phyloP scores from a whole-genome alignment of 1,140 invertebrate genomes.

The Pachyrhynchus sulphureomaculatus region DNA sequence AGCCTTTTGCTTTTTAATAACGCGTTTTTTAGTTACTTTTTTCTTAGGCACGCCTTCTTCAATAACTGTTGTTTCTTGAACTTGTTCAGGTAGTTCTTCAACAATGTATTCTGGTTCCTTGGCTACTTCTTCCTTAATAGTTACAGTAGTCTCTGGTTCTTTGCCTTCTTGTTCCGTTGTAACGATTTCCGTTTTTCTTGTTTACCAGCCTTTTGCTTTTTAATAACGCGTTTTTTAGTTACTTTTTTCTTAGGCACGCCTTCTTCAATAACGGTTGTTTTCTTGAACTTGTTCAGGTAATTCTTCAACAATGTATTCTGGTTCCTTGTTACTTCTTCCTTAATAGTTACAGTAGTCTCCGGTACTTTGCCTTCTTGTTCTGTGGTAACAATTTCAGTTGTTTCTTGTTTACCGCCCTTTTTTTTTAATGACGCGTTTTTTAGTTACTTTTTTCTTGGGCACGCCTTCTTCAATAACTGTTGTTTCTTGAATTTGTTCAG shows the following conservation, averaged over 20 bases:
- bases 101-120: slow-evolving; percentile 16
- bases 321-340: no score
- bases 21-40: slow-evolving; percentile 41
- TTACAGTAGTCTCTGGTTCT: slow-evolving; percentile 35
- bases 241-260: slow-evolving; percentile 35
- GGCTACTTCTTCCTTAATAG: slow-evolving; percentile 39
- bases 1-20: slow-evolving; percentile 40
- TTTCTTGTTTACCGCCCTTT: no score
- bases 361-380: slow-evolving; percentile 7
- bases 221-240: slow-evolving; percentile 36
- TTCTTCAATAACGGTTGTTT: slow-evolving; percentile 42
- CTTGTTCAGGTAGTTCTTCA: slow-evolving; percentile 48
- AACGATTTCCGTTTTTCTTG: slow-evolving; percentile 37
- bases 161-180: slow-evolving; percentile 31
- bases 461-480: no score
- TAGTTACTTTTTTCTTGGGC: no score
- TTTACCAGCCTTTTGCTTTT: slow-evolving; percentile 36
- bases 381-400: slow-evolving; percentile 1
- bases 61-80: slow-evolving; percentile 26
- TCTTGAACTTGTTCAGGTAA: neutral
- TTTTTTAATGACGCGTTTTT: no score
- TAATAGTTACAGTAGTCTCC: neutral
- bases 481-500: no score
- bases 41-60: slow-evolving; percentile 39
- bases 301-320: neutral